A percentile compares a stretch with the other conserved stretches of the same genome.
Evolutionary conservation across 2,797 vertebrate species (phyloP).

Genomic region (Haliaeetus albicilla): DNA sequence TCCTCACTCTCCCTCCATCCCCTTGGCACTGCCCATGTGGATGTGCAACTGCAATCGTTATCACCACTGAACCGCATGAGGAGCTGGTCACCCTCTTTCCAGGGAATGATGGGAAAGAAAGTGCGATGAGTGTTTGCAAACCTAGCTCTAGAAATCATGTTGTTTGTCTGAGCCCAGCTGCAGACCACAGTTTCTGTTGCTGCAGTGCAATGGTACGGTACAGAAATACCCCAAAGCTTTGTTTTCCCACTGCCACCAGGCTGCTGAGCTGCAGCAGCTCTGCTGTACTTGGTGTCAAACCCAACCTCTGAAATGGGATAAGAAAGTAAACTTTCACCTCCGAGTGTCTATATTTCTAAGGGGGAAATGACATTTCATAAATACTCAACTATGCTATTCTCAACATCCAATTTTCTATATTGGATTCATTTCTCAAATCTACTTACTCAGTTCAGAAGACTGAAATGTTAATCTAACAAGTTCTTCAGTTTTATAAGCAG

Average conservation of each 20-base stretch:
- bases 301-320: not conserved
- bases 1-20: not conserved
- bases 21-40: not conserved
- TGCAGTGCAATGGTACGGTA: accelerated
- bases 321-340: not conserved
- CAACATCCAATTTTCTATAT: constrained; percentile 8
- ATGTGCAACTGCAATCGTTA: not conserved
- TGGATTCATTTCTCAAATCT: constrained; percentile 31
- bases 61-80: not conserved
- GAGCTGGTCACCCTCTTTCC: not conserved
- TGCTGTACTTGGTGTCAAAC: not conserved
- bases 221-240: not conserved
- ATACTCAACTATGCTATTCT: not conserved
- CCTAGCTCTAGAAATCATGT: accelerated
- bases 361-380: constrained; percentile 12
- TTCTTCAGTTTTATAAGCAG: constrained; percentile 36
- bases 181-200: too few relatives aligned
- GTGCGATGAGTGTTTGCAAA: not conserved
- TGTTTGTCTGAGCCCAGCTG: not conserved
- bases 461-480: constrained; percentile 32
- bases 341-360: not conserved
- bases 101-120: not conserved
- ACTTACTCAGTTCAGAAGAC: not conserved
- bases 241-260: not conserved
- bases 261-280: not conserved